Evolutionary conservation across 2,888 invertebrate species (phyloP).

Genomic region (Apodemia hepburni): DNA sequence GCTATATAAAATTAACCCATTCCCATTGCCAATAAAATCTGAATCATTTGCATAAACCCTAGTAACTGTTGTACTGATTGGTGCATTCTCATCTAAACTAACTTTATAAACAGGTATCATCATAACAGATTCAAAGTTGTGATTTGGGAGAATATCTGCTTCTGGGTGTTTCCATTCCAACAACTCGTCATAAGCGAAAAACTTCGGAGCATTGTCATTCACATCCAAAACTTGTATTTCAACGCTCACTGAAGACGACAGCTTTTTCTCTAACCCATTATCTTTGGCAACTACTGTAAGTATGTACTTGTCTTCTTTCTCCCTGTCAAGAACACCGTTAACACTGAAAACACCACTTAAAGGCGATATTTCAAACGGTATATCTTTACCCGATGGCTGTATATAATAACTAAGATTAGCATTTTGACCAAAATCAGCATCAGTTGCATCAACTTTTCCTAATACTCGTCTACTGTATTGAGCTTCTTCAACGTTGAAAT

Average conservation of each 20-base stretch:
- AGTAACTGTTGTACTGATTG: slow-evolving; percentile 86
- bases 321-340: slow-evolving; percentile 88
- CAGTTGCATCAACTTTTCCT: slow-evolving; percentile 88
- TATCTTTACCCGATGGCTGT: slow-evolving; percentile 64
- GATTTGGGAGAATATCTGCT: slow-evolving; percentile 65
- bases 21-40: slow-evolving; percentile 92
- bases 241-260: slow-evolving; percentile 87
- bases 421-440: slow-evolving; percentile 90
- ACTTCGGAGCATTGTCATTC: slow-evolving; percentile 91
- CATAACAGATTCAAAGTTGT: slow-evolving; percentile 74
- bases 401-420: slow-evolving; percentile 87
- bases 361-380: slow-evolving; percentile 86
- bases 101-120: slow-evolving; percentile 88
- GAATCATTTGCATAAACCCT: slow-evolving; percentile 91
- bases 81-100: slow-evolving; percentile 86
- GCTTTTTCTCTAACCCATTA: slow-evolving; percentile 81
- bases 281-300: slow-evolving; percentile 88
- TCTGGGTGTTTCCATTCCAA: slow-evolving; percentile 71
- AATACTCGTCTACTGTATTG: slow-evolving; percentile 85
- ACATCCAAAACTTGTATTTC: slow-evolving; percentile 90
- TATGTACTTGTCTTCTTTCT: slow-evolving; percentile 84
- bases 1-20: slow-evolving; percentile 90
- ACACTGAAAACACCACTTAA: slow-evolving; percentile 85
- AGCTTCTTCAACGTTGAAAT: slow-evolving; percentile 90
- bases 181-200: slow-evolving; percentile 87